Conservation (phyloP, 2,888 invertebrate genomes). For the Leptura quadrifasciata region DNA sequence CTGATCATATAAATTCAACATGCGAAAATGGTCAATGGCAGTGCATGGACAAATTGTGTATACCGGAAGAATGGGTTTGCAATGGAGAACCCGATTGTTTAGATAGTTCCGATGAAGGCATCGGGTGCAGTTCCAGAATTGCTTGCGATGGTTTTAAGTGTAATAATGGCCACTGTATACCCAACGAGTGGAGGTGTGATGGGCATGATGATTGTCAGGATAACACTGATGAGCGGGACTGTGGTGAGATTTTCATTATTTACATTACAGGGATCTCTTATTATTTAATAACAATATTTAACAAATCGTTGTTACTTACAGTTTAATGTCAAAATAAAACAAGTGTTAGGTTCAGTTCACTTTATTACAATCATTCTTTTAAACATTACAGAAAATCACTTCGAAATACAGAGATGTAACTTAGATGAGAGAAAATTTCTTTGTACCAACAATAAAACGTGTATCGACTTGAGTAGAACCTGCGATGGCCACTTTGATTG, state of each 20-base stretch:
- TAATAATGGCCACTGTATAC: slow-evolving; percentile 76
- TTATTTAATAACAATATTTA: not conserved
- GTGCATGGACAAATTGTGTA: slow-evolving; percentile 67
- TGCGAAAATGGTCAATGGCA: slow-evolving; percentile 68
- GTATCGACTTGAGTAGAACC: slow-evolving; percentile 74
- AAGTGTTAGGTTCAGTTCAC: too few relatives aligned
- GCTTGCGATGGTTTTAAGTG: slow-evolving; percentile 81
- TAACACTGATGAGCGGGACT: slow-evolving; percentile 76
- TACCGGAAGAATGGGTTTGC: slow-evolving; percentile 70
- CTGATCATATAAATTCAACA: slow-evolving; percentile 51
- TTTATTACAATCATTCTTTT: too few relatives aligned
- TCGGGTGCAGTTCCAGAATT: slow-evolving; percentile 71
- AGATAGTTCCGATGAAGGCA: slow-evolving; percentile 72
- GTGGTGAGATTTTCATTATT: slow-evolving; percentile 71
- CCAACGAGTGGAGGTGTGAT: slow-evolving; percentile 76
- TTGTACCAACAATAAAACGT: slow-evolving; percentile 76
- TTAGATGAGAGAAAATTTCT: slow-evolving; percentile 74
- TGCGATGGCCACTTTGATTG: slow-evolving; percentile 79
- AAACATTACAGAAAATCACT: slow-evolving; percentile 63
- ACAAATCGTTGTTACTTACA: too few relatives aligned
- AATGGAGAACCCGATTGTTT: slow-evolving; percentile 71
- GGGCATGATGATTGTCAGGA: slow-evolving; percentile 78
- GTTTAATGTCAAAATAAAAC: too few relatives aligned
- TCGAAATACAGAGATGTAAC: slow-evolving; percentile 73
- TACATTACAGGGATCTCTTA: not conserved